Base-by-base conservation (phyloP, 2,888 invertebrate genomes). In the Zele albiditarsus region DNA sequence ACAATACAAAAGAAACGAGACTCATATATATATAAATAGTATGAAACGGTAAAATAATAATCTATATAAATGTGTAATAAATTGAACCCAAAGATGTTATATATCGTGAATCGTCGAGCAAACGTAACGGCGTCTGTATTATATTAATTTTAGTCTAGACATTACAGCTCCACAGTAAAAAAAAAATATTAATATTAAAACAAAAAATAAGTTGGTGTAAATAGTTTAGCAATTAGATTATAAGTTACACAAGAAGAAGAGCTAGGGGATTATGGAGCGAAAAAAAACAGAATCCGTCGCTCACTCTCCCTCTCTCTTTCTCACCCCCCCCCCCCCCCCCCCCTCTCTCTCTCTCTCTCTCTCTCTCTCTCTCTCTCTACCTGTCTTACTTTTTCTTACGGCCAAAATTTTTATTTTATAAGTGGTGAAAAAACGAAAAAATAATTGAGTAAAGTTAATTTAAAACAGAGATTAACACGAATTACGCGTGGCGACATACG, bases 1-100 rank as follows among this genome's bases (percentile, higher is more conserved):
- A 57, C 42, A 53, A 23, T 57, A 71, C 65, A 28, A 58, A 25
- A 70, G 38, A 71, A n/a, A 57, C 42, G 49, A 74, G 60, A 71
- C 33, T 27, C 27, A 16, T 20, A 58, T 57, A 62, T 20, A 20
- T 49, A 53, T 46, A 31, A 28, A 68, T 31, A 28, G 58, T 38
- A 60, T 27, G 31, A 69, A 69, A 8, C 42, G 31, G 42, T 42
- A 23, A 67, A 33, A 70, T 38, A 58, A 25, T 27, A 84, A 81
- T 84, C 84, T 85, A 83, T 83, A 86, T 87, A 87, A 86, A 88
- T 88, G 89, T 89, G 88, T 89, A 89, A 89, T 89, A 87, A 89
- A 88, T 86, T 86, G 85, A 89, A 86, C 86, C 89, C 89, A 89
- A 89, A 89, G 89, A 89, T 89, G 89, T 88, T 89, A 88, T 84